Evolutionary conservation across 53 echinoderm and acorn worm genomes (phyloP).

Genomic region (Pentamera pediparva): DNA sequence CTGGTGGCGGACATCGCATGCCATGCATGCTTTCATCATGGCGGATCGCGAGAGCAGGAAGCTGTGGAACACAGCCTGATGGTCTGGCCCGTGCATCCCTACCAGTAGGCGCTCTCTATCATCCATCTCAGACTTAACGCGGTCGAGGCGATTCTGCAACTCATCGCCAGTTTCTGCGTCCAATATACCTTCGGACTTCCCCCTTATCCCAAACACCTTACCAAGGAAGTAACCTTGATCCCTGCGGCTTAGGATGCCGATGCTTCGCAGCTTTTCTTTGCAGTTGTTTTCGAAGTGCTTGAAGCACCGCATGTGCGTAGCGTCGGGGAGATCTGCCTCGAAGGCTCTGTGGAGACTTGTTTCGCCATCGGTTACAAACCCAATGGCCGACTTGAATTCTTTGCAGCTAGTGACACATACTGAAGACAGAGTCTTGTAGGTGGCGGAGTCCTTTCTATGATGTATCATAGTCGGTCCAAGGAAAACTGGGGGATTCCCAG

Average conservation of each 20-base stretch:
- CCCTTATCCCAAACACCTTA: not conserved
- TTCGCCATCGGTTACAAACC: conserved; percentile 1
- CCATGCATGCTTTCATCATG: not conserved
- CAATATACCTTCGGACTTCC: not conserved
- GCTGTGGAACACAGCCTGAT: not conserved
- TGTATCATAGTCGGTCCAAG: conserved; percentile 30
- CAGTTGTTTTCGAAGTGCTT: conserved; percentile 32
- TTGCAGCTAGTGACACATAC: not conserved
- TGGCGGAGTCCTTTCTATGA: not conserved
- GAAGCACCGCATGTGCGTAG: conserved; percentile 9
- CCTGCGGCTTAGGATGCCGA: not conserved
- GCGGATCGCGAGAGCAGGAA: not conserved
- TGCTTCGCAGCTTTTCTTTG: not conserved
- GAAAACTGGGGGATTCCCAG: not conserved
- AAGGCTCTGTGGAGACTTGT: not conserved
- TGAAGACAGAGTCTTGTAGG: not conserved
- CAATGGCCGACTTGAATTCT: not conserved
- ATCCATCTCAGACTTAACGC: not conserved
- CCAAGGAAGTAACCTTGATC: not conserved
- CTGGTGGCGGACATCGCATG: not conserved
- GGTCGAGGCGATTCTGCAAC: not conserved
- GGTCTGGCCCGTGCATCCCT: not conserved
- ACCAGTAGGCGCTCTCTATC: not conserved
- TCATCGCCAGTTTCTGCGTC: conserved; percentile 8
- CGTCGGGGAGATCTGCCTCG: not conserved